Evolutionary conservation across 2,113 vertebrate genomes (phyloP).

Genomic region (Merops nubicus): DNA sequence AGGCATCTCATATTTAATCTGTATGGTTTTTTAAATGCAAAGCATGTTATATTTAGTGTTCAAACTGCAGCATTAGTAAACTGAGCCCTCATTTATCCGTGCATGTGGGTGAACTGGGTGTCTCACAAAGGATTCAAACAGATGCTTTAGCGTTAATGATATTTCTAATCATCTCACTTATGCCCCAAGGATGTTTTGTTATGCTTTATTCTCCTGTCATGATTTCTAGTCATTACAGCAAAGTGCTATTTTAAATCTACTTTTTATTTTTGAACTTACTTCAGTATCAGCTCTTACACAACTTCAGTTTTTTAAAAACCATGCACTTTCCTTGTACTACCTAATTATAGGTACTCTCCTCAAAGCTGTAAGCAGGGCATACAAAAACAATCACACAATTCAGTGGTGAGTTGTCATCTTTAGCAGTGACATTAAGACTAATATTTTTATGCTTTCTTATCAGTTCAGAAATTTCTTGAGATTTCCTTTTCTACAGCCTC

Average conservation of each 20-base stretch:
- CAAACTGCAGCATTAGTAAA: constrained; percentile 53
- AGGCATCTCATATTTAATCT: constrained; percentile 36
- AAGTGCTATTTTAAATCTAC: constrained; percentile 45
- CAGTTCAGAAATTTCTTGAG: no score
- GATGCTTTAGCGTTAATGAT: constrained; percentile 68
- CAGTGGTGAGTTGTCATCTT: neutral
- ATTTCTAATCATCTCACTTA: constrained; percentile 73
- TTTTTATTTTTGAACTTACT: constrained; percentile 41
- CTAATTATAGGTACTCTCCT: neutral
- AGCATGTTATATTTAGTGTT: constrained; percentile 48
- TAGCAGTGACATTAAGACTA: neutral
- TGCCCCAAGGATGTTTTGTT: constrained; percentile 62
- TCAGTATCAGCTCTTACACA: neutral
- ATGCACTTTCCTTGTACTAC: neutral
- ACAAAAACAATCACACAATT: neutral
- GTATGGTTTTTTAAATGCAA: constrained; percentile 53
- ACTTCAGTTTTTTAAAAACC: neutral
- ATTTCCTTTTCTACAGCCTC: no score
- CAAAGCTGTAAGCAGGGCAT: neutral
- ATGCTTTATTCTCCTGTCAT: constrained; percentile 62
- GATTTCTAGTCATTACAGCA: constrained; percentile 44
- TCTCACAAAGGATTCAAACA: constrained; percentile 60
- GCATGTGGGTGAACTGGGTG: constrained; percentile 40
- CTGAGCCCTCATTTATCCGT: constrained; percentile 21
- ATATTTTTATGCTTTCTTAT: neutral